Evolutionary conservation across 2,113 vertebrate species (phyloP).

Genomic region (Nesoenas mayeri): DNA sequence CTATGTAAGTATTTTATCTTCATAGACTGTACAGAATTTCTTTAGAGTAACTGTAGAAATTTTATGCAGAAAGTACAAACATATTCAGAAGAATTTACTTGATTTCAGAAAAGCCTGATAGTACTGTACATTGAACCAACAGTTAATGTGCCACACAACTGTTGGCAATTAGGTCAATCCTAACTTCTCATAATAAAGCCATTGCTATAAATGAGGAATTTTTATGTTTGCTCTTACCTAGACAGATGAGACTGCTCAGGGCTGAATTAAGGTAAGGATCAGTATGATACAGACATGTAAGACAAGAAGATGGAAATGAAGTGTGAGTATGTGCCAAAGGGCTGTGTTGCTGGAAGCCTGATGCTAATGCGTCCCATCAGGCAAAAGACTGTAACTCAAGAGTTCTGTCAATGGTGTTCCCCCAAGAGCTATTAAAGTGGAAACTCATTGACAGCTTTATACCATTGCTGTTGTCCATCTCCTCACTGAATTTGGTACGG

Average conservation of each 20-base stretch:
- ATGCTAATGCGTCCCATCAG: neutral
- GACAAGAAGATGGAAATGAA: neutral
- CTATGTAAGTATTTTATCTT: neutral
- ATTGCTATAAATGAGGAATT: neutral
- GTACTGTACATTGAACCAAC: neutral
- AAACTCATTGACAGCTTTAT: neutral
- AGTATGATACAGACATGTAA: fast-evolving
- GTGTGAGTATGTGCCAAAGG: fast-evolving
- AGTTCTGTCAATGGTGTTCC: neutral
- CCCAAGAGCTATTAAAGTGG: neutral
- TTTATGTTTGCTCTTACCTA: neutral
- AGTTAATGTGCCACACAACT: neutral
- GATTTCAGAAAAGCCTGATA: neutral
- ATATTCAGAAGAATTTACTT: neutral
- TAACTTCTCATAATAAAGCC: neutral
- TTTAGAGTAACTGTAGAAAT: neutral
- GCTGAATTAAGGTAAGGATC: neutral
- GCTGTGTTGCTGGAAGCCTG: neutral
- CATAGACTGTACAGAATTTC: no score
- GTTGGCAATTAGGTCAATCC: neutral
- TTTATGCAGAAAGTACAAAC: neutral
- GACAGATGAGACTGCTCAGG: neutral
- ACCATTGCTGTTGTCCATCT: fast-evolving
- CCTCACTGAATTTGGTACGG: neutral
- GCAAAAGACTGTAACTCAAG: neutral